Percentiles rank a stretch among this genome's conserved stretches.
phyloP scores from a whole-genome alignment of 2,888 invertebrate genomes.

The Yponomeuta sedellus region DNA sequence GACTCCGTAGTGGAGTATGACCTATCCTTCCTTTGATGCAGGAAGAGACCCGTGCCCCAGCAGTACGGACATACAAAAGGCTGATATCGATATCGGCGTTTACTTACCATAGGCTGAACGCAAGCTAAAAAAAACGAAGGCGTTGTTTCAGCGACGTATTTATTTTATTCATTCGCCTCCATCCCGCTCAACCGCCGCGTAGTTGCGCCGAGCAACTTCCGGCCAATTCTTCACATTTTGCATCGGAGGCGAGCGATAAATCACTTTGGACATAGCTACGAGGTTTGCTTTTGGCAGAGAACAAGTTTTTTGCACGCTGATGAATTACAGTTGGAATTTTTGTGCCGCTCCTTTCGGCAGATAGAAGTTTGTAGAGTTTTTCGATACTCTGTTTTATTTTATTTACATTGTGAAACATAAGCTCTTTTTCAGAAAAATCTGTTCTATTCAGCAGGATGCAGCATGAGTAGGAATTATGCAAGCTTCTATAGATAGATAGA shows the following conservation, averaged over 20 bases:
- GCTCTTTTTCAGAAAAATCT: no score
- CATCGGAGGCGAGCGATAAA: background rate
- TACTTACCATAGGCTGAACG: no score
- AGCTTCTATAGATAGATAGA: no score
- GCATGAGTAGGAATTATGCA: background rate
- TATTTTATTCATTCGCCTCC: background rate
- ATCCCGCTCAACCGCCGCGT: background rate
- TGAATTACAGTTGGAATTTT: background rate
- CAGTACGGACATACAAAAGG: no score
- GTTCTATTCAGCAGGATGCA: no score
- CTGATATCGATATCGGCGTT: no score
- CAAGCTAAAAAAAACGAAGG: background rate
- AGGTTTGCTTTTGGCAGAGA: background rate
- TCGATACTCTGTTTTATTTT: background rate
- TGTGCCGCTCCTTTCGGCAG: background rate
- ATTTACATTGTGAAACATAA: background rate
- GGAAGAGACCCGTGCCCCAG: no score
- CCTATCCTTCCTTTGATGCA: no score
- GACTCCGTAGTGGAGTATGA: no score
- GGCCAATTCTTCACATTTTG: background rate
- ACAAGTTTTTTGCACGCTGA: background rate
- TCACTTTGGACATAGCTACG: background rate
- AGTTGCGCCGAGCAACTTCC: background rate
- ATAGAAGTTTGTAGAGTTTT: background rate
- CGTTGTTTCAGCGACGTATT: background rate